phyloP scores from a whole-genome alignment of 2,797 vertebrate species.

The Molossus molossus region DNA sequence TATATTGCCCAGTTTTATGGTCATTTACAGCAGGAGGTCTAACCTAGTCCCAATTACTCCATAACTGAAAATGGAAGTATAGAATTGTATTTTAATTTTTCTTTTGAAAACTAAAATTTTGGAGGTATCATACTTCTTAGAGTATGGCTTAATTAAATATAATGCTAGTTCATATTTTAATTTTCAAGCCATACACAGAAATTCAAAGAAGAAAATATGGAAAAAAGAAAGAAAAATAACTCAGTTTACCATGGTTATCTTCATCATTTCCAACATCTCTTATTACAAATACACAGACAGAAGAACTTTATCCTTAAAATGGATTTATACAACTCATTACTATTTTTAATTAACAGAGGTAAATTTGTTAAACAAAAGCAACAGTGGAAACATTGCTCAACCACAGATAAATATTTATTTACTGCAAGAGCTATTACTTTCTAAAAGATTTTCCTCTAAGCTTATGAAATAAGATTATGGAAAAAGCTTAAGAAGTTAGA shows the following conservation, averaged over 20 bases:
- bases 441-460: constrained; percentile 39
- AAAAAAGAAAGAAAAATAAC: neutral
- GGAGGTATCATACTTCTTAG: neutral
- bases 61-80: neutral
- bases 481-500: constrained; percentile 23
- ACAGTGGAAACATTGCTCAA: constrained; percentile 14
- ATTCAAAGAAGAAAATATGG: neutral
- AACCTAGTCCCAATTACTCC: neutral
- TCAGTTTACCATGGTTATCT: neutral
- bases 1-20: neutral
- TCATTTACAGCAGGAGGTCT: neutral
- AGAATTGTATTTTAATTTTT: neutral
- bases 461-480: constrained; percentile 39
- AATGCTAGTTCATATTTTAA: neutral
- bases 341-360: constrained; percentile 31
- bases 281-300: constrained; percentile 2
- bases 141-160: neutral
- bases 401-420: constrained; percentile 8
- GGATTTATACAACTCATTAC: neutral
- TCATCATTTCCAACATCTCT: constrained; percentile 42
- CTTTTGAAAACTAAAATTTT: constrained; percentile 19
- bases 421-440: neutral
- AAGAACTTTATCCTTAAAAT: constrained; percentile 49
- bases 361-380: constrained; percentile 37
- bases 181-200: constrained; percentile 17